A percentile compares a stretch with the other conserved stretches of the same genome.
These are phyloP conservation scores for Dendroctonus valens DNA, from an alignment of 1,140 invertebrate genomes.

Conservation along the genomic window DNA sequence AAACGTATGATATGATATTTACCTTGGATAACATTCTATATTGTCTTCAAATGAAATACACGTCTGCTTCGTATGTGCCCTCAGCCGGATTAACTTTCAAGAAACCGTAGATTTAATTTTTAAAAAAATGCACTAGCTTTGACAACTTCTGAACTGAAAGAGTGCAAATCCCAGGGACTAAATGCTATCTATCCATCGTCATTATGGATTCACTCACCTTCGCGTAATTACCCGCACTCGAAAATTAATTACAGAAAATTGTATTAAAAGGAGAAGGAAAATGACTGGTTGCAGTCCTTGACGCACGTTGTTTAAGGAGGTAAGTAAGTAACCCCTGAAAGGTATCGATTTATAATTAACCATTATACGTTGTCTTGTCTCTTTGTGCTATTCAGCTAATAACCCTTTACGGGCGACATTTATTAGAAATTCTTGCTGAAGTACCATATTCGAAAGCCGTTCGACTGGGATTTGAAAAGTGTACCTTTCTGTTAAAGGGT, in stretches of 20 bases:
- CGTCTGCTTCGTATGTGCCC: no score
- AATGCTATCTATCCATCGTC: slow-evolving; percentile 6
- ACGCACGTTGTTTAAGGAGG: slow-evolving; percentile 45
- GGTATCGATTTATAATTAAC: slow-evolving; percentile 48
- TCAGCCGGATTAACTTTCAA: no score
- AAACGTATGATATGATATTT: no score
- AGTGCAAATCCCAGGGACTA: no score
- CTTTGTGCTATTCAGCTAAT: slow-evolving; percentile 31
- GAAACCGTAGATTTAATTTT: no score
- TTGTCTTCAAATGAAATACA: no score
- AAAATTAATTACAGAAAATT: slow-evolving; percentile 47
- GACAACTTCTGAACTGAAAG: no score
- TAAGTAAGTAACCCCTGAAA: slow-evolving; percentile 49
- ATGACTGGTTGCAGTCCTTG: slow-evolving; percentile 44
- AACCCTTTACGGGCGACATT: slow-evolving; percentile 23
- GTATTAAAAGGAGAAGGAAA: slow-evolving; percentile 39
- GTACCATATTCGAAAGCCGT: background rate
- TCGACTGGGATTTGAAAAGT: background rate
- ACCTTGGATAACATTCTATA: no score
- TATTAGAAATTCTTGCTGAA: slow-evolving; percentile 33
- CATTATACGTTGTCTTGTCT: slow-evolving; percentile 38
- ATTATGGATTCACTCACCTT: slow-evolving; percentile 21
- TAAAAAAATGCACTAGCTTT: no score
- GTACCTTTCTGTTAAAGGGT: no score
- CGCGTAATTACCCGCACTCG: slow-evolving; percentile 41